phyloP scores from a whole-genome alignment of 2,888 invertebrate species.

The Lacanobia oleracea region DNA sequence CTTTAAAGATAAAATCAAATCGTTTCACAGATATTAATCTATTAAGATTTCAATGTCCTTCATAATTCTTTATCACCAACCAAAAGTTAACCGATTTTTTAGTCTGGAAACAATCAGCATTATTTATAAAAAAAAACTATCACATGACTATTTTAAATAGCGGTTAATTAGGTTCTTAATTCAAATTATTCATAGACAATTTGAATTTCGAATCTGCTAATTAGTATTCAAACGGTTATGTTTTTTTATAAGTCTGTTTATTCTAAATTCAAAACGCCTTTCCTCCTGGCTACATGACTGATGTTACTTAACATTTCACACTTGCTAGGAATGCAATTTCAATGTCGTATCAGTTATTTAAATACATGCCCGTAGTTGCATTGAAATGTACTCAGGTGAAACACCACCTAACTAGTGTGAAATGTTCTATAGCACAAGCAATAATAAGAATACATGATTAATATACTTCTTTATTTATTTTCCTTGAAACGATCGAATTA shows the following conservation, averaged over 20 bases:
- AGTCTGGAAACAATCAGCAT: background rate
- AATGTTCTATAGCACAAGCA: slow-evolving; percentile 57
- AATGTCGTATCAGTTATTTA: background rate
- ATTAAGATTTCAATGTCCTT: background rate
- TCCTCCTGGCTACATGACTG: slow-evolving; percentile 59
- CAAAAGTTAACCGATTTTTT: slow-evolving; percentile 35
- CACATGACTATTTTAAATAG: no score
- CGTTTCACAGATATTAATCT: background rate
- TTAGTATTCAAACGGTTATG: background rate
- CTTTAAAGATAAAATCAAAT: slow-evolving; percentile 1
- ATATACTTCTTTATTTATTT: slow-evolving; percentile 6
- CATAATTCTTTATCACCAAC: background rate
- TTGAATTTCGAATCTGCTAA: no score
- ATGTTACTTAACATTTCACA: slow-evolving; percentile 49
- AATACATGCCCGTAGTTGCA: slow-evolving; percentile 1
- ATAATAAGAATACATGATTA: slow-evolving; percentile 31
- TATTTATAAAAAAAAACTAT: no score
- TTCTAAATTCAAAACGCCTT: background rate
- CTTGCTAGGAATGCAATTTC: slow-evolving; percentile 8
- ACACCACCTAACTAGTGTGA: slow-evolving; percentile 33
- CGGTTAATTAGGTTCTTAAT: no score
- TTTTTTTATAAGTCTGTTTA: no score
- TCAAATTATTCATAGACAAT: no score
- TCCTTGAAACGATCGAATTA: slow-evolving; percentile 14
- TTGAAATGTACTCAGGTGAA: slow-evolving; percentile 32